Base-by-base conservation (phyloP, 1,140 invertebrate species). In the Drosophila truncata region DNA sequence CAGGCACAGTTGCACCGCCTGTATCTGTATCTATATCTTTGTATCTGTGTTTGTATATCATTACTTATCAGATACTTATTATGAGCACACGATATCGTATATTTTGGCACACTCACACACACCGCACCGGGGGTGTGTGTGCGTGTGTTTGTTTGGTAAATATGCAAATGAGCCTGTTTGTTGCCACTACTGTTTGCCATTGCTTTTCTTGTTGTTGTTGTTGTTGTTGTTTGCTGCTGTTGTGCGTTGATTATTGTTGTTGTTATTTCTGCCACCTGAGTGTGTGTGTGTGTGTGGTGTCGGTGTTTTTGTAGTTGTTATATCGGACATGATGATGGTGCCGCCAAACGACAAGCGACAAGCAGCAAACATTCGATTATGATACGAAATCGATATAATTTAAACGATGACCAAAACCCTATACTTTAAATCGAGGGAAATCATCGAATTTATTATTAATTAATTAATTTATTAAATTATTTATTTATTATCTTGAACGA, bases 341-440 rank as follows among this genome's bases (percentile, higher is more conserved):
- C 65, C 83, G 79, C 80, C 84, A 88, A 77, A 88, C 84, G 83
- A 58, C 80, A 87, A 76, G 80, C 83, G 84, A 44, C 80, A 90
- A 90, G 85, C 85, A 77, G 81, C 85, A 90, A 90, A 90, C 85
- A 90, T 90, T 90, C 88, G 85, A 90, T 90, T 90, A 90, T 90
- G 82, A 90, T 90, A 90, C 85, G 85, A 90, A 90, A 90, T 90
- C 85, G 85, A 90, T 90, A 90, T 90, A 90, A 90, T 90, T 90
- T 90, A 90, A 90, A 88, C 81, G 85, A 82, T 88, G 84, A 67
- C 84, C 83, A 80, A 69, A 35, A 44, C 42, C 31, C 14, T 55
- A 41, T 25, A 54, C 35, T 37, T 20, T 13, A 62, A 29, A 39
- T 50, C 2, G 13, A 25, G 42, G 35, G 7, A 11, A 54, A 23